Evolutionary conservation across 1,140 invertebrate species (phyloP), one percentile per base, ranked within the genome.

Genomic region (Drosophila dunni): DNA sequence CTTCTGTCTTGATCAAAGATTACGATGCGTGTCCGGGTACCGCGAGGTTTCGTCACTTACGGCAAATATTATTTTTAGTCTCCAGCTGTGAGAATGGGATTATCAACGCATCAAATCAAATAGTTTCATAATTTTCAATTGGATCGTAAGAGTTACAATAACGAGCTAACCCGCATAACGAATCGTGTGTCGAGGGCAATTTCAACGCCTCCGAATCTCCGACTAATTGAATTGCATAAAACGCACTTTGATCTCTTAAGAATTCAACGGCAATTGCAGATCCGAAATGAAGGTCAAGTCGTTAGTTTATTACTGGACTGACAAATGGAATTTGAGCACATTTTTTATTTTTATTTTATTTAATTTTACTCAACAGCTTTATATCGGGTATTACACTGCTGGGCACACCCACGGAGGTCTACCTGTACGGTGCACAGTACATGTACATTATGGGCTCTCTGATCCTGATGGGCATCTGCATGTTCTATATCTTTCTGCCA

Each of bases 391-490:
- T 95, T 68, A 94, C 94, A 0, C 77, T 95, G 34, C 77, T 95
- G 48, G 92, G 97, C 0, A 97, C 94, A 8, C 97, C 97, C 0
- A 97, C 96, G 0, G 97, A 98, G 92, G 93, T 97, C n/a, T 98
- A 98, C 83, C 92, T 96, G 5, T 96, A 96, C 79, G 96, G 96
- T 0, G 95, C 94, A 10, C 94, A 96, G 66, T 97, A 96, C 78
- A 82, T 95, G 46, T 95, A 94, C 74, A 94, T 95, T 3, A 91
- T 94, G 2, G 92, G 94, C 7, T 94, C 94, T 0, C 92, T 95
- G 13, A 74, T 96, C 0, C 64, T 96, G 7, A 95, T 95, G 85
- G 95, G 94, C 7, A 74, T 96, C 10, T 92, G 95, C 6, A 94
- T 97, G 78, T 94, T 94, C 1, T 94, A 94, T 69, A 93, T 97